A percentile compares a stretch with the other conserved stretches of the same genome.
Conservation (phyloP, 2,113 vertebrate species). For the Empidonax traillii region DNA sequence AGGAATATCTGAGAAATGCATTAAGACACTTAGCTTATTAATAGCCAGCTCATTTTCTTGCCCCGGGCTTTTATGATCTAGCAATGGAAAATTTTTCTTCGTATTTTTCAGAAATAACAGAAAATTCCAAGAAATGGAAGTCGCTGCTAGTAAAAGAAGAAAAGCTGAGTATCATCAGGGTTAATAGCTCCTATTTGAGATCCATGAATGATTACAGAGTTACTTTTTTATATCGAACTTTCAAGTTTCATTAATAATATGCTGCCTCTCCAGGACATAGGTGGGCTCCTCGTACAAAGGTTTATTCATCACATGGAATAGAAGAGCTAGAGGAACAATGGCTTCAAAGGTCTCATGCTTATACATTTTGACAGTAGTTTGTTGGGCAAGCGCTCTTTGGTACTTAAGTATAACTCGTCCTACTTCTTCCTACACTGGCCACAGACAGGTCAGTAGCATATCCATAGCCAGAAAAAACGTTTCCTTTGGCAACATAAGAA, state of each 20-base stretch:
- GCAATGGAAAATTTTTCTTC: slow-evolving; percentile 55
- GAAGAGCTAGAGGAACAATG: slow-evolving; percentile 86
- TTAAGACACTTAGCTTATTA: not conserved
- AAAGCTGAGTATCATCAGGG: slow-evolving; percentile 21
- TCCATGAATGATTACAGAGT: slow-evolving; percentile 40
- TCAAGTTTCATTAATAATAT: slow-evolving; percentile 75
- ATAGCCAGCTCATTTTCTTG: not conserved
- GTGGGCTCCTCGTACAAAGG: slow-evolving; percentile 71
- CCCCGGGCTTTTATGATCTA: not conserved
- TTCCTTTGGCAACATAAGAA: slow-evolving; percentile 94
- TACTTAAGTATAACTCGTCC: slow-evolving; percentile 93
- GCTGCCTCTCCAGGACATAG: slow-evolving; percentile 74
- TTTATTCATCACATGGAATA: slow-evolving; percentile 73
- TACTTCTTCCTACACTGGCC: slow-evolving; percentile 86
- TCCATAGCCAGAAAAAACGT: slow-evolving; percentile 84
- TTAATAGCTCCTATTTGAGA: slow-evolving; percentile 17
- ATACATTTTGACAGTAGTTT: slow-evolving; percentile 95
- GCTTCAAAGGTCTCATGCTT: slow-evolving; percentile 98
- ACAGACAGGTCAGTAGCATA: slow-evolving; percentile 82
- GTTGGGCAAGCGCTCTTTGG: slow-evolving; percentile 98
- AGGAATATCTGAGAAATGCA: not conserved
- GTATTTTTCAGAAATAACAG: slow-evolving; percentile 75
- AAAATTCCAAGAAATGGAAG: slow-evolving; percentile 62
- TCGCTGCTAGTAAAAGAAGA: slow-evolving; percentile 30
- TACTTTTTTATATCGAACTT: slow-evolving; percentile 47